phyloP scores from a whole-genome alignment of 2,888 invertebrate species.

The Thumatha senex region DNA sequence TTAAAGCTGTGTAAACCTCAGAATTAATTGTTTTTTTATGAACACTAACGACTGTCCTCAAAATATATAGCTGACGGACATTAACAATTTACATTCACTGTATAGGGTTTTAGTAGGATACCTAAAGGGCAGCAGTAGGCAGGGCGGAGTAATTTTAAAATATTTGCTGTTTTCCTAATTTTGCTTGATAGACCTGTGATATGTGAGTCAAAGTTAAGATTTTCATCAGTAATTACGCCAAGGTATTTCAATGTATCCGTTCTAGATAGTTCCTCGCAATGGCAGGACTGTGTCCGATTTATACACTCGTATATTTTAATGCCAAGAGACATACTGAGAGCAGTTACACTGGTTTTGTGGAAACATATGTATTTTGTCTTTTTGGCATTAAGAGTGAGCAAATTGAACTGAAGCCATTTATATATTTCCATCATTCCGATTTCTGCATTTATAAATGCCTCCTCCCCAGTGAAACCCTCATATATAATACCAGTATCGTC shows the following conservation, averaged over 20 bases:
- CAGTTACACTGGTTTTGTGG: background rate
- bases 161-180: background rate
- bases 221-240: background rate
- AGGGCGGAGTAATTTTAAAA: background rate
- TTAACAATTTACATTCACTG: background rate
- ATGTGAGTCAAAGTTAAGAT: background rate
- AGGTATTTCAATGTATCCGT: background rate
- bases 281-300: slow-evolving; percentile 12
- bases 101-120: background rate
- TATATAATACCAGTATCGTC: slow-evolving; percentile 1
- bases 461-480: background rate
- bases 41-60: background rate
- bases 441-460: background rate
- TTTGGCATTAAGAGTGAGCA: background rate
- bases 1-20: too few species aligned
- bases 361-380: background rate
- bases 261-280: slow-evolving; percentile 3
- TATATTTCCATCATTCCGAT: background rate
- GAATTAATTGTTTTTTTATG: background rate
- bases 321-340: background rate
- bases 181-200: background rate
- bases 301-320: background rate
- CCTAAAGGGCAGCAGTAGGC: background rate
- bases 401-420: background rate
- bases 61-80: background rate